phyloP scores from a whole-genome alignment of 2,797 vertebrate species.

The Schizopygopsis malacanthus region DNA sequence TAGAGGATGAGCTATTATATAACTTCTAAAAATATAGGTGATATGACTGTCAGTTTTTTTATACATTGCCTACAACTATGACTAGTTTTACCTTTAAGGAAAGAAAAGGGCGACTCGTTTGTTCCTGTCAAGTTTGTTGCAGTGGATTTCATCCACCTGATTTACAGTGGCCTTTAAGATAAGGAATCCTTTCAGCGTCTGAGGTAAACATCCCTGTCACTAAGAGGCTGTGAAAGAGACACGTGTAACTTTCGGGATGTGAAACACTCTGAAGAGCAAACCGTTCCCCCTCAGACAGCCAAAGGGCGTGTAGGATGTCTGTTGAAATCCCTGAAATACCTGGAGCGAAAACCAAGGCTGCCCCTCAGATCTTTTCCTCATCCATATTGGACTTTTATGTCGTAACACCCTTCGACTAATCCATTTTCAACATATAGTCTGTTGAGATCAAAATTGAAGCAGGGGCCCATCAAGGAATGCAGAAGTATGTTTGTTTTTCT shows the following conservation, averaged over 20 bases:
- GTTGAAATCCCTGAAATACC: conserved; percentile 15
- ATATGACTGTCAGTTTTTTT: conserved; percentile 13
- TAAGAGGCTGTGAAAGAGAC: conserved; percentile 26
- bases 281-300: not conserved
- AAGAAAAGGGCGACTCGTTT: conserved; percentile 3
- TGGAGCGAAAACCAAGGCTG: conserved; percentile 14
- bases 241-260: conserved; percentile 29
- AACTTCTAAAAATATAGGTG: not conserved
- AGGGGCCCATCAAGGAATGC: conserved; percentile 17
- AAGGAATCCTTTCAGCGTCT: conserved; percentile 14
- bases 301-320: conserved; percentile 1
- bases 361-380: conserved; percentile 47
- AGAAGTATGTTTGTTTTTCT: not conserved
- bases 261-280: conserved; percentile 7
- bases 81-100: conserved; percentile 11
- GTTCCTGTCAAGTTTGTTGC: conserved; percentile 6
- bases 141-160: not conserved
- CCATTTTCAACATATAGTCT: conserved; percentile 50
- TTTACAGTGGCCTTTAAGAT: conserved; percentile 27
- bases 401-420: conserved; percentile 26
- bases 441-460: conserved; percentile 45
- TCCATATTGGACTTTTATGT: conserved; percentile 31
- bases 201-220: conserved; percentile 27
- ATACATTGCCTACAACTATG: conserved; percentile 22
- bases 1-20: not conserved